Evolutionary conservation across 2,888 invertebrate genomes (phyloP).

Genomic region (Sinohyriopsis cumingii): DNA sequence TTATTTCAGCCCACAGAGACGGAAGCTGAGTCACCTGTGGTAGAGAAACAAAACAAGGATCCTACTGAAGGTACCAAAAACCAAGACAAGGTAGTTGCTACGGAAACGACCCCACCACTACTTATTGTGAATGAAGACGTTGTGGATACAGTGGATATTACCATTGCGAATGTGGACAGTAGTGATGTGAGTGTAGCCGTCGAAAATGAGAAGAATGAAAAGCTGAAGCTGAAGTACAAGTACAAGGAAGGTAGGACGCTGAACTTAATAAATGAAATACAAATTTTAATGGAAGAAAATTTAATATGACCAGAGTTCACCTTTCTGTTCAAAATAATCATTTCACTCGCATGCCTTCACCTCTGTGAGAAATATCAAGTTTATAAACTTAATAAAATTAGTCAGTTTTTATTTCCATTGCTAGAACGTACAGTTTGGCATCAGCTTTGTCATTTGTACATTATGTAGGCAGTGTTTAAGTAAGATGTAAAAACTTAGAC

Average conservation of each 20-base stretch:
- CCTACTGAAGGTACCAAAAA: not conserved
- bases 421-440: too few species aligned
- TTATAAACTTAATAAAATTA: too few species aligned
- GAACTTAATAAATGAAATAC: not conserved
- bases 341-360: too few species aligned
- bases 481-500: too few species aligned
- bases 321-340: too few species aligned
- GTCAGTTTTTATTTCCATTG: too few species aligned
- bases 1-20: slow-evolving; percentile 1
- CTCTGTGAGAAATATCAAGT: too few species aligned
- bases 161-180: slow-evolving; percentile 41
- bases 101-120: slow-evolving; percentile 1
- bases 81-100: slow-evolving; percentile 3
- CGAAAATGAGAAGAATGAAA: slow-evolving; percentile 16
- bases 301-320: too few species aligned
- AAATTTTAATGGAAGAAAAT: too few species aligned
- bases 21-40: slow-evolving; percentile 6
- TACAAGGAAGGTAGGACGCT: slow-evolving; percentile 53
- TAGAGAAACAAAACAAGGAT: slow-evolving; percentile 14
- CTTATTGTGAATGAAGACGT: slow-evolving; percentile 8
- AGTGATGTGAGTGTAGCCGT: slow-evolving; percentile 27
- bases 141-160: slow-evolving; percentile 37
- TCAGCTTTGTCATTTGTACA: too few species aligned
- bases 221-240: slow-evolving; percentile 43
- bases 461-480: too few species aligned